These are phyloP conservation scores for Petaurus breviceps DNA, from an alignment of 2,113 vertebrate species.

Conservation along the genomic window DNA sequence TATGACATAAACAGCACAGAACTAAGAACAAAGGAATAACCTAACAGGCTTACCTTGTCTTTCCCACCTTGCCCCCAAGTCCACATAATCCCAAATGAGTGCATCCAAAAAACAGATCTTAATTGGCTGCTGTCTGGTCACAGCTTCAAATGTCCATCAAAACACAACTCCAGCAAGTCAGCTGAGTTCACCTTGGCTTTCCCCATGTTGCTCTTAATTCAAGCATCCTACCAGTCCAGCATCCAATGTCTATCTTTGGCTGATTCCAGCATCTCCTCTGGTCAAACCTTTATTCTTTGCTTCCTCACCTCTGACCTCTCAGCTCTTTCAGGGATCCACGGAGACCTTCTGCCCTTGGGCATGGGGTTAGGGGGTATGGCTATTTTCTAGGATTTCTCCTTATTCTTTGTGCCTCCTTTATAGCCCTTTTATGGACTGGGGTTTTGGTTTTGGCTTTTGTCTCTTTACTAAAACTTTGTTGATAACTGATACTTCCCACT, in stretches of 20 bases:
- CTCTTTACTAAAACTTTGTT: background rate
- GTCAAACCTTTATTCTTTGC: background rate
- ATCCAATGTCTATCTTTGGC: background rate
- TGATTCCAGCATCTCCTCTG: background rate
- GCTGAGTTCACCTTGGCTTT: background rate
- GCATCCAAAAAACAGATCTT: background rate
- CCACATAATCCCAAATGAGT: background rate
- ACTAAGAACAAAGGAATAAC: background rate
- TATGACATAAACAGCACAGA: background rate
- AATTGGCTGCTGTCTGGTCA: background rate
- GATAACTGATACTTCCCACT: background rate
- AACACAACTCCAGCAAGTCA: background rate
- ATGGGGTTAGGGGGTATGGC: too few species aligned
- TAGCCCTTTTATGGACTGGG: background rate
- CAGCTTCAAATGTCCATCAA: background rate
- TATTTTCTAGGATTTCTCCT: background rate
- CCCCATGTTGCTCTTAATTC: background rate
- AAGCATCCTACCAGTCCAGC: background rate
- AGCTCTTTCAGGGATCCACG: background rate
- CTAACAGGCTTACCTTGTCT: background rate
- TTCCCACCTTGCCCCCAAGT: background rate
- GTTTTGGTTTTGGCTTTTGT: background rate
- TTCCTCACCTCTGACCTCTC: background rate
- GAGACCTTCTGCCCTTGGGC: background rate
- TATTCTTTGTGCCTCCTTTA: background rate